Conservation (phyloP, 2,113 vertebrate genomes). For the Dolichotis patagonum region DNA sequence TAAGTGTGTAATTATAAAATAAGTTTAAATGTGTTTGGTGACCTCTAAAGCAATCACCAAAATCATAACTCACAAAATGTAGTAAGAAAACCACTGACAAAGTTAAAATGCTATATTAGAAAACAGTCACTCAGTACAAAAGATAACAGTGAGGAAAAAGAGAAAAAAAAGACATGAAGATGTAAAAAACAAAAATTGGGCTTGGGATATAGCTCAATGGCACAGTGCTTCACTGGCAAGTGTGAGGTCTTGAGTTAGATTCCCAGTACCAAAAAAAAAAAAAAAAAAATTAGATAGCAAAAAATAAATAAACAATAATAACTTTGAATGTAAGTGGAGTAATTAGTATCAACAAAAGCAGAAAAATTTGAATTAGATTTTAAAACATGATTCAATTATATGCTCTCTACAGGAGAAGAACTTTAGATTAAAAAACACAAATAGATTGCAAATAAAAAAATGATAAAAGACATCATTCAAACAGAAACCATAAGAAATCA, state of each 20-base stretch:
- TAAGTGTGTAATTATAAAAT: not conserved
- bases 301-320: not conserved
- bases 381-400: not conserved
- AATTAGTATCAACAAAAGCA: not conserved
- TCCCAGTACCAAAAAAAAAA: not conserved
- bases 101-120: constrained; percentile 1
- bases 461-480: not conserved
- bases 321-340: not conserved
- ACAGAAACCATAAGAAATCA: not conserved
- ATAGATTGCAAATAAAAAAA: not conserved
- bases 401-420: not conserved
- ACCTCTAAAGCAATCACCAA: not conserved
- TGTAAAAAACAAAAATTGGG: not conserved
- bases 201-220: no score
- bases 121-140: not conserved
- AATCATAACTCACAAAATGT: not conserved
- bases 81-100: not conserved
- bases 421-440: not conserved
- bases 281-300: not conserved
- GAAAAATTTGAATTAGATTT: not conserved
- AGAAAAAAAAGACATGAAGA: not conserved
- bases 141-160: not conserved
- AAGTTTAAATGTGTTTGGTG: not conserved
- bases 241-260: no score
- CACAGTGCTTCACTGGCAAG: no score